Conservation (phyloP, 2,888 invertebrate species). For the Pandemis heparana region DNA sequence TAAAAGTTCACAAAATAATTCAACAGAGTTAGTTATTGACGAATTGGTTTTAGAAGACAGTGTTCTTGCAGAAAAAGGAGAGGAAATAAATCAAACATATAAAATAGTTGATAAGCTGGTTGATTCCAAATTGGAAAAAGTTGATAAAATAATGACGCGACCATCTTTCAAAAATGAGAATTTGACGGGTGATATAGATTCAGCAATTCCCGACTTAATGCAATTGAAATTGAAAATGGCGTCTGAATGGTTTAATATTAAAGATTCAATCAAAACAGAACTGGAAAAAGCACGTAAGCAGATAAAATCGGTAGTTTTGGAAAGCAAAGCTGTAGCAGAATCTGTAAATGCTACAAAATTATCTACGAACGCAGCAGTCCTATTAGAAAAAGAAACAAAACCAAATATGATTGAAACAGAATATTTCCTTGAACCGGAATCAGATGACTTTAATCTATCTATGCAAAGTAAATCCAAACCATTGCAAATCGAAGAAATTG, state of each 20-base stretch:
- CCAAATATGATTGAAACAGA: background rate
- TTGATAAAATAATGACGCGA: background rate
- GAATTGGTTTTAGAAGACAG: background rate
- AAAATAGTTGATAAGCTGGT: background rate
- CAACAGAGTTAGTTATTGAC: too few relatives aligned
- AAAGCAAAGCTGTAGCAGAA: background rate
- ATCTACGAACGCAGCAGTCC: background rate
- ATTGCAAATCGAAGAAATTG: constrained; percentile 3
- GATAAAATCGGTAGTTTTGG: background rate
- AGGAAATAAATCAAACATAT: background rate
- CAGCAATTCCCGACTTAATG: background rate
- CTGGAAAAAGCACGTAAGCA: background rate
- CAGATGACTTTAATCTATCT: background rate
- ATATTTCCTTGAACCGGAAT: background rate
- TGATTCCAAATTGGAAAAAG: background rate
- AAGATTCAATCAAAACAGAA: background rate
- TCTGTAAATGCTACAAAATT: background rate
- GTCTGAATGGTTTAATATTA: background rate
- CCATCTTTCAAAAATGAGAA: background rate
- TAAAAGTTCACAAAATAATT: background rate
- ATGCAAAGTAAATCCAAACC: background rate
- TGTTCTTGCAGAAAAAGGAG: background rate
- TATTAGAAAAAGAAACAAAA: background rate
- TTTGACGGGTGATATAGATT: background rate
- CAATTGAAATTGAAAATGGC: background rate